These are phyloP conservation scores for Lagenorhynchus albirostris DNA, from an alignment of 2,113 vertebrate genomes.

Conservation along the genomic window DNA sequence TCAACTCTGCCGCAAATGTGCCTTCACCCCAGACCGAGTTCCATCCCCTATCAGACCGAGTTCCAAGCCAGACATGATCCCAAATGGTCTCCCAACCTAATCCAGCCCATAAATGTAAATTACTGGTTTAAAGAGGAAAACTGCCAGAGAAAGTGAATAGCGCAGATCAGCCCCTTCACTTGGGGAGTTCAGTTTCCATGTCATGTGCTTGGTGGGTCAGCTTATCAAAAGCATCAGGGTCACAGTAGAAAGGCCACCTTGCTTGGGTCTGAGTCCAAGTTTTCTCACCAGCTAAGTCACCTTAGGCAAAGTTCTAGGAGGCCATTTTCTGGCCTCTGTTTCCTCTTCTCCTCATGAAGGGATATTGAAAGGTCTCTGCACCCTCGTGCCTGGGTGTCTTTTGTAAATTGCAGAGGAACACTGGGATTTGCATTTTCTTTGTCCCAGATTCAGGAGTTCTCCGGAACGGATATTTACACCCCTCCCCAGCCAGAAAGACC, in stretches of 20 bases:
- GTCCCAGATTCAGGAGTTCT: neutral
- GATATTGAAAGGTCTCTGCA: too few species aligned
- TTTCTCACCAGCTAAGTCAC: neutral
- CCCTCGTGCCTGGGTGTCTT: neutral
- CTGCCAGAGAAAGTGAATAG: too few species aligned
- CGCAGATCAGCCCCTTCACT: too few species aligned
- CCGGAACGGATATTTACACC: neutral
- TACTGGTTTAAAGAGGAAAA: neutral
- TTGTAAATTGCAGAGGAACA: neutral
- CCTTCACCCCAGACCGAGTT: neutral
- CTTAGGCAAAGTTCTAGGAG: neutral
- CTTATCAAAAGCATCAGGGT: neutral
- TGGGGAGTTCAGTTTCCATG: neutral
- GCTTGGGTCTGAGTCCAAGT: neutral
- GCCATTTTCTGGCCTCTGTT: neutral
- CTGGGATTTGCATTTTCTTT: neutral
- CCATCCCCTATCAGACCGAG: neutral
- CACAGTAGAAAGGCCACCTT: neutral
- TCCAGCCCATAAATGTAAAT: neutral
- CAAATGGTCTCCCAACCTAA: neutral
- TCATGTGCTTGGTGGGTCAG: accelerated
- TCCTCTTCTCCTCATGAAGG: neutral
- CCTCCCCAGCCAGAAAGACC: neutral
- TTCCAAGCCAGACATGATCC: neutral
- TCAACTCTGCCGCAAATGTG: neutral